Evolutionary conservation across 2,113 vertebrate genomes (phyloP), one percentile per base, ranked within the genome.

Genomic region (Symphodus melops): DNA sequence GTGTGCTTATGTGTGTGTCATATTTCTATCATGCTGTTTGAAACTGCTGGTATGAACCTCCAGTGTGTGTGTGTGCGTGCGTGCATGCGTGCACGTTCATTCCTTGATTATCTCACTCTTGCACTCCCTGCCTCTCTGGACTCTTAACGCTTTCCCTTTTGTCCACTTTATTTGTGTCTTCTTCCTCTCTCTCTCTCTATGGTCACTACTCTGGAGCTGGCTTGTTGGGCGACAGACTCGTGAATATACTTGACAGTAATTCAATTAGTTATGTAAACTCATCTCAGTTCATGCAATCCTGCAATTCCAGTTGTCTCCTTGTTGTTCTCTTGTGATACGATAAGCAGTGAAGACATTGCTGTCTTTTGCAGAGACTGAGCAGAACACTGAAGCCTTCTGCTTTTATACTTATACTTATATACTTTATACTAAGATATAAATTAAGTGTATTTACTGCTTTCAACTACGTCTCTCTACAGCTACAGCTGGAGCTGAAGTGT

Each of bases 1-100:
- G 28, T 57, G 51, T 21, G 53, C 48, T 37, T 21, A 37, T 62
- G 59, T 37, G 21, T 69, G 69, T 60, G 68, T 57, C 56, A 75
- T 73, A 51, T 73, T 82, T 85, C 57, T 55, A 77, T 81, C 63
- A 66, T 78, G 82, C 70, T 82, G 82, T 83, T 77, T 81, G 77
- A 80, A 76, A 75, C 67, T 83, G 66, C 62, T 71, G 60, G 62
- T 79, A 52, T 56, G 11, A 83, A 69, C 83, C 79, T 83, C 56
- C 65, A 88, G 81, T 14, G 42, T 12, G 42, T 44, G 42, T 14
- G 42, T 44, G 36, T 65, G n/a, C 56, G 41, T 68, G 36, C 54
- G 51, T 12, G 16, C 41, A 17, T 68, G 33, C 51, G 56, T 36
- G 56, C 77, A 5, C 7, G 23, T 49, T 69, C 62, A 46, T 21